These are phyloP conservation scores for Venusia cambrica DNA, from an alignment of 2,888 invertebrate genomes.

Conservation along the genomic window DNA sequence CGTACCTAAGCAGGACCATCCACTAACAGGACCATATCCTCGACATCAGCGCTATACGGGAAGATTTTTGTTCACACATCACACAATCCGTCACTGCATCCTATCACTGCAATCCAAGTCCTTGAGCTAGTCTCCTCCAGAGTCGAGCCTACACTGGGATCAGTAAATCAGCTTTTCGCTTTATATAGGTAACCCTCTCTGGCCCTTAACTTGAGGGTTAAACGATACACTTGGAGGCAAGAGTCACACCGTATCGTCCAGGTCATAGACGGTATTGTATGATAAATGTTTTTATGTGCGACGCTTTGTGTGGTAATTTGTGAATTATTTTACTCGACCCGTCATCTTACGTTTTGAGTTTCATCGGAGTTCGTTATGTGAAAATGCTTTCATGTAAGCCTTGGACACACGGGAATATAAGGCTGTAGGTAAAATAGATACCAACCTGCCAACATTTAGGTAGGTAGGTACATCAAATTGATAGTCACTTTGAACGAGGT, in stretches of 20 bases:
- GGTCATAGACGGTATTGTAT: conserved; percentile 61
- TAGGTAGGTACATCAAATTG: too few species aligned
- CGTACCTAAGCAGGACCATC: conserved; percentile 4
- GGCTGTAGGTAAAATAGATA: too few species aligned
- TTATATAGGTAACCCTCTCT: conserved; percentile 55
- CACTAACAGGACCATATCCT: conserved; percentile 1
- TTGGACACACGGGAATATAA: too few species aligned
- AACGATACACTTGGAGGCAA: conserved; percentile 66
- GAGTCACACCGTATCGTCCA: conserved; percentile 42
- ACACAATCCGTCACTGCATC: too few species aligned
- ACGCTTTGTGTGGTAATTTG: conserved; percentile 22
- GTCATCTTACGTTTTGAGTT: too few species aligned
- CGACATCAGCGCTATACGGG: too few species aligned
- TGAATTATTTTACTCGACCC: too few species aligned
- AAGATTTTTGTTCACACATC: too few species aligned
- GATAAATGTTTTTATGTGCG: conserved; percentile 37
- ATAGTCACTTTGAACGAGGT: too few species aligned
- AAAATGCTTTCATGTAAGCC: too few species aligned
- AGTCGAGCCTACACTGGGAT: conserved; percentile 23
- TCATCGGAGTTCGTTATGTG: too few species aligned
- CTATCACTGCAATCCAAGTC: conserved; percentile 22
- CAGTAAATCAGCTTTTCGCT: conserved; percentile 21
- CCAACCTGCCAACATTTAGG: too few species aligned
- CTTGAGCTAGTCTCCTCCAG: conserved; percentile 19
- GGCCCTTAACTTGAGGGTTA: conserved; percentile 73